A percentile compares a stretch with the other conserved stretches of the same genome.
phyloP scores from a whole-genome alignment of 2,113 vertebrate genomes.

The Montifringilla adamsi region DNA sequence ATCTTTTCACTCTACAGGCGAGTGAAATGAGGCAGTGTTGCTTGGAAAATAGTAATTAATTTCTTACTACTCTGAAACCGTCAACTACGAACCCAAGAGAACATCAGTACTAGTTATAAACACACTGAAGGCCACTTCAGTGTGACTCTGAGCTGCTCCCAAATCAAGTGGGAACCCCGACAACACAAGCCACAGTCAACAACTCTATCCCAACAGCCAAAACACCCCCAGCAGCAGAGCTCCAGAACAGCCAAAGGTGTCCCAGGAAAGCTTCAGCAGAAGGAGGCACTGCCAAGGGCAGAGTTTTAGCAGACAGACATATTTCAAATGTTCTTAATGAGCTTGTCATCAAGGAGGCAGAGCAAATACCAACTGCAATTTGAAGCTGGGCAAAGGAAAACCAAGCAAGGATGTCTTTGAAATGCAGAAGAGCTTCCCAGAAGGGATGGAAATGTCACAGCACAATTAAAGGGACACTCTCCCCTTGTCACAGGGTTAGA shows the following conservation, averaged over 20 bases:
- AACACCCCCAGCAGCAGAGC: background rate
- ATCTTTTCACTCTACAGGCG: background rate
- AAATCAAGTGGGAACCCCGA: background rate
- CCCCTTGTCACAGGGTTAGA: background rate
- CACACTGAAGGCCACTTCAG: background rate
- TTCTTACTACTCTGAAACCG: background rate
- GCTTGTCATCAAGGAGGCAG: background rate
- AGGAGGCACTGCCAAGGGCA: background rate
- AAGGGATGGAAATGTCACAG: background rate
- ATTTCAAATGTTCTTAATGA: background rate
- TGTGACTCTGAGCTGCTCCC: background rate
- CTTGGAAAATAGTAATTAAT: background rate
- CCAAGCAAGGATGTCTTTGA: background rate
- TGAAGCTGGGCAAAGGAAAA: background rate
- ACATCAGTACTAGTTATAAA: background rate
- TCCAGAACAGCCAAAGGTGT: background rate
- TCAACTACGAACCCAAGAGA: background rate
- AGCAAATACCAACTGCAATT: background rate
- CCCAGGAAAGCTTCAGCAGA: constrained; percentile 6
- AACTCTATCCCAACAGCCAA: background rate
- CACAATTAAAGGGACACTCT: background rate
- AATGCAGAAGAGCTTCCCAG: background rate
- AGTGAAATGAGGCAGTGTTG: background rate
- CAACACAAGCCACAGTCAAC: background rate
- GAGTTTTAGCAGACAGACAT: background rate